Conservation (phyloP, 2,888 invertebrate genomes). For the Ophion costatus region DNA sequence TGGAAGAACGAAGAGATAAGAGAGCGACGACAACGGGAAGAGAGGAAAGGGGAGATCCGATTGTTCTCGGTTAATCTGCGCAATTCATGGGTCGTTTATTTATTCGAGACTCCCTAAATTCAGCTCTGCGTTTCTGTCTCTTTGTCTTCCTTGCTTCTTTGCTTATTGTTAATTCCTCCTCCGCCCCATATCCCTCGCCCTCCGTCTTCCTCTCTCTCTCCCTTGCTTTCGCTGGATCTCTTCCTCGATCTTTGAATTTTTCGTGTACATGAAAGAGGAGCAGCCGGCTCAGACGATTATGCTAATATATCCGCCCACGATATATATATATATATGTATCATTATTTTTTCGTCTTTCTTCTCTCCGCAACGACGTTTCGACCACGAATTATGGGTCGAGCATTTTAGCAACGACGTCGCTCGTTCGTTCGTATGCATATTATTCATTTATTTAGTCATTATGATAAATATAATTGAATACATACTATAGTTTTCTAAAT, state of each 20-base stretch:
- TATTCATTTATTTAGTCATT: too few species aligned
- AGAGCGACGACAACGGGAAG: not conserved
- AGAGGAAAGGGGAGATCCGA: conserved; percentile 17
- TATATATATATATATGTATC: conserved; percentile 42
- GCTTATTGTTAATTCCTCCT: conserved; percentile 1
- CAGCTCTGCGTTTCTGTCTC: conserved; percentile 8
- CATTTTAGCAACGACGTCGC: not conserved
- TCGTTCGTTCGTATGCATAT: not conserved
- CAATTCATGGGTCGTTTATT: conserved; percentile 15
- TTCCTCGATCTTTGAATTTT: conserved; percentile 48
- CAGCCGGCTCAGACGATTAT: conserved; percentile 67
- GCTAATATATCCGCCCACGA: conserved; percentile 68
- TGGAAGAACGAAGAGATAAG: conserved; percentile 16
- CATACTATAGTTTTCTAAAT: too few species aligned
- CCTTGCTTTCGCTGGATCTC: not conserved
- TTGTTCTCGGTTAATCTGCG: conserved; percentile 48
- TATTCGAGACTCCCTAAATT: conserved; percentile 21
- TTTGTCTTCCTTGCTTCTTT: conserved; percentile 16
- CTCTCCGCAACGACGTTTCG: conserved; percentile 4
- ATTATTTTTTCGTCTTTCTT: conserved; percentile 25
- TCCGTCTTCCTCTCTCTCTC: not conserved
- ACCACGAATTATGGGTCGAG: not conserved
- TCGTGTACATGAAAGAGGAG: conserved; percentile 55
- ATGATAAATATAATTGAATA: too few species aligned
- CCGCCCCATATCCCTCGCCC: conserved; percentile 2